These are phyloP conservation scores for Phrynocephalus vlangalii DNA, from an alignment of 2,797 vertebrate species.

Conservation along the genomic window DNA sequence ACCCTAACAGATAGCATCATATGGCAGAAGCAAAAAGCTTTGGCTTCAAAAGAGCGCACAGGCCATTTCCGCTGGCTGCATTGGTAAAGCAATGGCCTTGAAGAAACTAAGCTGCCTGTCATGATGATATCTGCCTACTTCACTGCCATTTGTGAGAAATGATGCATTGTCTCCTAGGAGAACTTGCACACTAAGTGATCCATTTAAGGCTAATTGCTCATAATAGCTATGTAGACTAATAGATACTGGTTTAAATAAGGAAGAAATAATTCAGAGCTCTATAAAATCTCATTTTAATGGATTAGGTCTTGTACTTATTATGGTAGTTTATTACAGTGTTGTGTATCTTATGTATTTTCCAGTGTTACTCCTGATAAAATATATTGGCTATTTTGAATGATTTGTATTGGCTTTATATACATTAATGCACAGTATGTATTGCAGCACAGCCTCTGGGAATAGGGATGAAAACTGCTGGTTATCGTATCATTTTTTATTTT, in stretches of 20 bases:
- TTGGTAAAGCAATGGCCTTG: neutral
- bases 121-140: neutral
- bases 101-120: neutral
- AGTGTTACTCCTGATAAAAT: slow-evolving; percentile 49
- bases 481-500: slow-evolving; percentile 51
- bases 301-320: slow-evolving; percentile 47
- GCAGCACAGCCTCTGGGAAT: slow-evolving; percentile 34
- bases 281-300: slow-evolving; percentile 26
- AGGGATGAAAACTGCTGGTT: slow-evolving; percentile 63
- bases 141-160: neutral
- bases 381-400: slow-evolving; percentile 45
- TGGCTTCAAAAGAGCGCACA: neutral
- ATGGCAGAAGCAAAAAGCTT: neutral
- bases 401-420: slow-evolving; percentile 46
- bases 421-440: slow-evolving; percentile 30
- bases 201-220: slow-evolving; percentile 28
- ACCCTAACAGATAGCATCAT: neutral
- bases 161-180: neutral
- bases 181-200: neutral
- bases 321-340: slow-evolving; percentile 65
- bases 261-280: slow-evolving; percentile 31
- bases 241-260: slow-evolving; percentile 31
- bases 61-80: neutral
- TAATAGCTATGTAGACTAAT: slow-evolving; percentile 17
- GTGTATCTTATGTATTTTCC: slow-evolving; percentile 58